Base-by-base conservation (phyloP, 2,888 invertebrate genomes). In the Epirrita christyi region DNA sequence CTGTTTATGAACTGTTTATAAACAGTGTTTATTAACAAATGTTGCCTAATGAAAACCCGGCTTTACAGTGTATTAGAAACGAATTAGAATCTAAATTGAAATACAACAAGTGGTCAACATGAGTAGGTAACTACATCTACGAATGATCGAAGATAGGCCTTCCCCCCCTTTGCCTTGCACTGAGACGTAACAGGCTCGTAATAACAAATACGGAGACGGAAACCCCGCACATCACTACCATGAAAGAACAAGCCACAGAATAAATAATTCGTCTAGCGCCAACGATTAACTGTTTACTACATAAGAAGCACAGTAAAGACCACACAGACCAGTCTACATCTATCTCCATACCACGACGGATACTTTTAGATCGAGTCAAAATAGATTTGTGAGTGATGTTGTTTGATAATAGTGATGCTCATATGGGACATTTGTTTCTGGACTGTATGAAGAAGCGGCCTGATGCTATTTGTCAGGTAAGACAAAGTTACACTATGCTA, bases 341-440 rank as follows among this genome's bases (percentile, higher is more conserved):
- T 15, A 14, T 21, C 49, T 40, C 14, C 13, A 15, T 11, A 2
- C 7, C 37, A 9, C 2, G 10, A 15, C 41, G 29, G 49, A 48
- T 48, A 43, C 27, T 21, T 29, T 37, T 14, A 8, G 40, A 40
- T 3, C 10, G 29, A 6, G 38, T 38, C 36, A 14, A n/a, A n/a
- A 50, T 47, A 43, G 47, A 8, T 45, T 42, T 21, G 54, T 65
- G 38, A 61, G 55, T 5, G 10, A 54, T 63, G 61, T 7, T 9
- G 8, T 62, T 59, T 40, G 54, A 61, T 41, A 36, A 62, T 9
- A 43, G 43, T 38, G 37, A 78, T 11, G 71, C 67, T 45, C 76
- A 81, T 56, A 46, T 82, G 29, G 85, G 83, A 6, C 73, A 82
- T 50, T 42, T 80, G 10, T 51, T 81, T 27, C 28, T 80, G 52